Conservation (phyloP, 2,797 vertebrate genomes). For the Australoheros facetus region DNA sequence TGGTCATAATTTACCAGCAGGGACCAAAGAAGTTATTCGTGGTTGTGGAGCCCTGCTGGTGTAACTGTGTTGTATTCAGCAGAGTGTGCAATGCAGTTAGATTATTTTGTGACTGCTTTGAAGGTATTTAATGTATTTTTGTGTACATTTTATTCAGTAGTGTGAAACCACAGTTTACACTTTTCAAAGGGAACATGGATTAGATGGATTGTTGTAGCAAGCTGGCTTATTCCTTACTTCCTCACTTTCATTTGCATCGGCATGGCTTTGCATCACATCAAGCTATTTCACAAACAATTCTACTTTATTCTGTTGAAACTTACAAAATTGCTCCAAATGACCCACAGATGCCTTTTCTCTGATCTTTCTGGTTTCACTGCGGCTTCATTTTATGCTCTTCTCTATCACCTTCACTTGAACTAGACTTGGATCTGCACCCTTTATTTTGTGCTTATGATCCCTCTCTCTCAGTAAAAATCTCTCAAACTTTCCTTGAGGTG, state of each 20-base stretch:
- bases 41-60: background rate
- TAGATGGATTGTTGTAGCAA: background rate
- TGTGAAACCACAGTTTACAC: background rate
- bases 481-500: slow-evolving; percentile 23
- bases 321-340: background rate
- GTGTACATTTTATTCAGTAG: background rate
- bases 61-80: background rate
- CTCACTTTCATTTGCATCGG: slow-evolving; percentile 41
- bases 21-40: background rate
- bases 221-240: slow-evolving; percentile 1
- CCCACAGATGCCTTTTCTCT: background rate
- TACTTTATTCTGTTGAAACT: slow-evolving; percentile 26
- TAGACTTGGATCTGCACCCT: background rate
- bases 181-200: background rate
- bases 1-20: background rate
- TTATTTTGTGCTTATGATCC: background rate
- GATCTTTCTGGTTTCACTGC: background rate
- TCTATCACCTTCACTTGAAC: slow-evolving; percentile 12
- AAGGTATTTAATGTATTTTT: background rate
- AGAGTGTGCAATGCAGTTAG: slow-evolving; percentile 4
- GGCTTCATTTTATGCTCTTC: background rate
- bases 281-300: slow-evolving; percentile 22
- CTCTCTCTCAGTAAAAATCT: background rate
- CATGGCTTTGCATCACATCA: slow-evolving; percentile 48
- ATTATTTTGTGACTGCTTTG: background rate